A percentile compares a stretch with the other conserved stretches of the same genome.
Evolutionary conservation across 2,888 invertebrate species (phyloP).

Genomic region (Netelia virgata): DNA sequence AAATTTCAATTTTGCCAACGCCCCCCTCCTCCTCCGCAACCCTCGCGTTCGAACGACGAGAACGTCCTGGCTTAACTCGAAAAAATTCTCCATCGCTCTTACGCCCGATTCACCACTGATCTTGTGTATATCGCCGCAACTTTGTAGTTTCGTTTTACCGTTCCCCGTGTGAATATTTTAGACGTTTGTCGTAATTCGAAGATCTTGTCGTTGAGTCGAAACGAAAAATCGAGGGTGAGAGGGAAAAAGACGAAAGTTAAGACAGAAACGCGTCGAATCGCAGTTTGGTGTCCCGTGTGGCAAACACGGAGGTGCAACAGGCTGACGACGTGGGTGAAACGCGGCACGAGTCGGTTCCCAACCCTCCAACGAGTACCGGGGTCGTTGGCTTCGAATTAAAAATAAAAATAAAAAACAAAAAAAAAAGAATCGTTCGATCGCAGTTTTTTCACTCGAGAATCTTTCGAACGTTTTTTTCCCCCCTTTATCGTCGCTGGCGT

Average conservation of each 20-base stretch:
- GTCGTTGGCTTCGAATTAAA: too few relatives aligned
- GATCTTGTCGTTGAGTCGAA: too few relatives aligned
- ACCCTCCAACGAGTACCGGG: background rate
- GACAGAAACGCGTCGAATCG: background rate
- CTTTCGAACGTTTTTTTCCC: too few relatives aligned
- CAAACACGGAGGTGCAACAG: background rate
- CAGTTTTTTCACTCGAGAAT: too few relatives aligned
- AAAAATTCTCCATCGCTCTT: conserved; percentile 48
- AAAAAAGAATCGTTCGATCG: too few relatives aligned
- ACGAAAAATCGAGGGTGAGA: too few relatives aligned
- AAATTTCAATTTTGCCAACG: conserved; percentile 84
- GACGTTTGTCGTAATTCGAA: too few relatives aligned
- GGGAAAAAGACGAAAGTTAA: conserved; percentile 11
- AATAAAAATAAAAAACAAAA: too few relatives aligned
- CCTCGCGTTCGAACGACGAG: conserved; percentile 41
- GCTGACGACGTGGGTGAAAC: background rate
- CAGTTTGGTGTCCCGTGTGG: background rate
- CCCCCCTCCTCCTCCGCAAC: conserved; percentile 44
- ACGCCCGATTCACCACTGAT: conserved; percentile 47
- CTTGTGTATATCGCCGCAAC: conserved; percentile 35
- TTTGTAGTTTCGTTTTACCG: background rate
- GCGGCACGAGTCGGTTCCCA: background rate
- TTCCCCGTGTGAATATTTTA: too few relatives aligned
- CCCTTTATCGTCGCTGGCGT: too few relatives aligned
- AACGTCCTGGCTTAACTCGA: conserved; percentile 54